These are phyloP conservation scores for Tuta absoluta DNA, from an alignment of 2,888 invertebrate genomes.

Conservation along the genomic window DNA sequence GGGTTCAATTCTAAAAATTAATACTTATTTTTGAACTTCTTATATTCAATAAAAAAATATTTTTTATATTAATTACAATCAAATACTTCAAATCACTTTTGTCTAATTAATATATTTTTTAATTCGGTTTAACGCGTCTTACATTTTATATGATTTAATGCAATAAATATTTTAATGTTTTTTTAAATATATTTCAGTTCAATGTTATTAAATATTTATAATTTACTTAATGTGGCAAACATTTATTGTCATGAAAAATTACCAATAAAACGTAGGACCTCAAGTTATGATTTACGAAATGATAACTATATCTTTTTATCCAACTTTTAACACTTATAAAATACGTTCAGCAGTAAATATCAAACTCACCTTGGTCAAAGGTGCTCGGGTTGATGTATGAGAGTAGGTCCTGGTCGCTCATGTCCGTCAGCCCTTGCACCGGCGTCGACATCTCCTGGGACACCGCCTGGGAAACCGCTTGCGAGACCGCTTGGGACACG, in stretches of 20 bases:
- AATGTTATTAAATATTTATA: too few species aligned
- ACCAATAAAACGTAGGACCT: too few species aligned
- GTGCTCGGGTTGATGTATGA: constrained; percentile 94
- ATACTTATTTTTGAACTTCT: too few species aligned
- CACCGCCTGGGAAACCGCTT: constrained; percentile 75
- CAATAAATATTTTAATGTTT: too few species aligned
- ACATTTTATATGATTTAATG: background rate
- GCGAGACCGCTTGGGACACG: constrained; percentile 73
- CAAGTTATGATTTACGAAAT: too few species aligned
- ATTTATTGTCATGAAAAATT: too few species aligned
- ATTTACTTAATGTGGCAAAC: too few species aligned
- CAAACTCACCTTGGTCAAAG: constrained; percentile 89
- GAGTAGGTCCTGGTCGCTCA: constrained; percentile 93
- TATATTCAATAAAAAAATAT: too few species aligned
- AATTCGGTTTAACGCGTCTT: background rate
- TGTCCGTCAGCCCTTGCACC: constrained; percentile 87
- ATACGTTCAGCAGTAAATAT: constrained; percentile 47
- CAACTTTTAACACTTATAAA: background rate
- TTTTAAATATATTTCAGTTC: too few species aligned
- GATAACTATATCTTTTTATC: too few species aligned
- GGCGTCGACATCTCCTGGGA: constrained; percentile 81
- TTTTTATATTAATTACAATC: background rate
- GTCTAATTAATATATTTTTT: background rate
- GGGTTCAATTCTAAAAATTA: too few species aligned
- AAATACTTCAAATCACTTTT: background rate